Percentiles rank a stretch among this genome's conserved stretches.
These are phyloP conservation scores for Shargacucullia verbasci DNA, from an alignment of 2,888 invertebrate genomes.

Conservation along the genomic window DNA sequence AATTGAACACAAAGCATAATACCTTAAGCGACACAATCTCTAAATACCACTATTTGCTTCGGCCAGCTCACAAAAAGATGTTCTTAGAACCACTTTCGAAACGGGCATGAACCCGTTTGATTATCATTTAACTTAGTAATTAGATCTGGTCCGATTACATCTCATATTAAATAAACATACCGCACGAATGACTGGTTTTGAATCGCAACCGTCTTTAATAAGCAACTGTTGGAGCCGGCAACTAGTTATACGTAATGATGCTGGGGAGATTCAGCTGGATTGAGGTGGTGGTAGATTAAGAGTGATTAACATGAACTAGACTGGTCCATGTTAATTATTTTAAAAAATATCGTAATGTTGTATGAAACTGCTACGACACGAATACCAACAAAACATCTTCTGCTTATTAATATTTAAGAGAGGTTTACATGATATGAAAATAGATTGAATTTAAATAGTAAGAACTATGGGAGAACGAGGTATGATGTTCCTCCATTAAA, in stretches of 20 bases:
- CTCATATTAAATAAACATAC: constrained; percentile 47
- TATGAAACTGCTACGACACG: no score
- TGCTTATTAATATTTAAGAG: no score
- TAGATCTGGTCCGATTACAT: constrained; percentile 48
- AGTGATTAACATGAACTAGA: constrained; percentile 26
- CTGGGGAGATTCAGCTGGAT: constrained; percentile 22
- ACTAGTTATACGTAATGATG: constrained; percentile 19
- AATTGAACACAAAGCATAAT: background rate
- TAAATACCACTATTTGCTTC: constrained; percentile 1
- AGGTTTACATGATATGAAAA: no score
- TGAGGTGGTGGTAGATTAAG: constrained; percentile 26
- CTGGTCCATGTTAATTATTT: no score
- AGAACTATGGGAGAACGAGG: no score
- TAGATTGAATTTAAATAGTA: no score
- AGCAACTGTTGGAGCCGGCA: constrained; percentile 20
- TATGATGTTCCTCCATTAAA: no score
- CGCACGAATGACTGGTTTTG: constrained; percentile 34
- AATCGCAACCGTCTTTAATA: constrained; percentile 20
- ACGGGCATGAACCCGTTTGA: constrained; percentile 33
- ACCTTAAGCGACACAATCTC: constrained; percentile 13
- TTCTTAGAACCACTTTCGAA: constrained; percentile 51
- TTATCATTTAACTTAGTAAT: constrained; percentile 49
- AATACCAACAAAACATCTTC: no score
- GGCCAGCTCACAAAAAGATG: constrained; percentile 25
- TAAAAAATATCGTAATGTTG: no score